Evolutionary conservation across 2,888 invertebrate genomes (phyloP), one percentile per base, ranked within the genome.

Genomic region (Xylophagus ater): DNA sequence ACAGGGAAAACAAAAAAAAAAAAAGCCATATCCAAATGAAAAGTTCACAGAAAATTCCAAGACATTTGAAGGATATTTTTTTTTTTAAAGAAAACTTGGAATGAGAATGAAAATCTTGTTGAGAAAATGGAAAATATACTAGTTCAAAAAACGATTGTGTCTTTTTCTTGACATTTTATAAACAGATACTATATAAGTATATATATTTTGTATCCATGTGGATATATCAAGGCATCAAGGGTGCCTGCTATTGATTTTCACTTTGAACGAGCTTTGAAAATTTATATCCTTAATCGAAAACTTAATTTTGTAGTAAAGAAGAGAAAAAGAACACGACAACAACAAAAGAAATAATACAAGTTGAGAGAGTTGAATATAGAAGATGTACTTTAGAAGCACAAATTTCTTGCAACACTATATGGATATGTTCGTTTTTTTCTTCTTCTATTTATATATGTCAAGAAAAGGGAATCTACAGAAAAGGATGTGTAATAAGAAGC

Each of bases 271-370:
- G n/a, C n/a, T n/a, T 35, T 40, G 30, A 29, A 40, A 40, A 40
- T 40, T 40, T 40, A 40, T 40, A 31, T 26, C 32, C 36, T 36
- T 35, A 41, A 41, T 36, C 31, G 36, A 36, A 36, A 41, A 41
- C 31, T 36, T 32, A 36, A 41, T 41, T 41, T 36, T 15, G n/a
- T n/a, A n/a, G n/a, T n/a, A n/a, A 13, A 32, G 30, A 26, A 36
- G 3, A 14, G n/a, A 23, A 15, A 33, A 19, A 1, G 23, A 20
- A 26, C 14, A 18, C 34, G 25, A 35, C 26, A 18, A 20, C 6
- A 15, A 35, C 26, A 13, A 9, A n/a, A n/a, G n/a, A n/a, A n/a
- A n/a, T n/a, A n/a, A n/a, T n/a, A n/a, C n/a, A n/a, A n/a, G n/a
- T n/a, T n/a, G n/a, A n/a, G n/a, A n/a, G n/a, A n/a, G n/a, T n/a